phyloP scores from a whole-genome alignment of 2,888 invertebrate species.

The Lepidochrysops patricia region DNA sequence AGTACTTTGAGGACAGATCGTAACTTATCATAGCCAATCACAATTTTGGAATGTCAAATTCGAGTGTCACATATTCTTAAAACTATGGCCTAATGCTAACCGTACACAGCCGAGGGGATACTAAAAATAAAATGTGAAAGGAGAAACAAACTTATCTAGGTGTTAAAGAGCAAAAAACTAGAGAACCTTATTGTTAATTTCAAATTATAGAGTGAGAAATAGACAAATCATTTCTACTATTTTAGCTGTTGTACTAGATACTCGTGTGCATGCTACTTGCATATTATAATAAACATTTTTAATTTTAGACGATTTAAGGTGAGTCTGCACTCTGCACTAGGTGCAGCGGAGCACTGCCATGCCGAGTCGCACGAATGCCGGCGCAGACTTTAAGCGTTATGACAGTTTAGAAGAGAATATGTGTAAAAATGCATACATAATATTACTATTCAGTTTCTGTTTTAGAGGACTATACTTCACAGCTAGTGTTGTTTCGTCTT shows the following conservation, averaged over 20 bases:
- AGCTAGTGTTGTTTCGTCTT: neutral
- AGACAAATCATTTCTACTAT: neutral
- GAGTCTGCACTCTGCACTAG: too few relatives aligned
- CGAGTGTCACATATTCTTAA: neutral
- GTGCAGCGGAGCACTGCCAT: too few relatives aligned
- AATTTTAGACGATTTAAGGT: too few relatives aligned
- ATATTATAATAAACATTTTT: too few relatives aligned
- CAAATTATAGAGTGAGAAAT: neutral
- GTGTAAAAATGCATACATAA: too few relatives aligned
- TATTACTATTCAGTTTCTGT: neutral
- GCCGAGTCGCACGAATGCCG: too few relatives aligned
- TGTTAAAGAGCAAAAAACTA: neutral
- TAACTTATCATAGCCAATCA: neutral
- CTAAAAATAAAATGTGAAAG: neutral
- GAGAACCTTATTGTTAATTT: neutral
- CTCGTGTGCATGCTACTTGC: too few relatives aligned
- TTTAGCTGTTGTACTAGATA: too few relatives aligned
- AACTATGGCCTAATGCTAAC: neutral
- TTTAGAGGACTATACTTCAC: neutral
- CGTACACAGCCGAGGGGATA: neutral
- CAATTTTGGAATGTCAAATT: constrained; percentile 16
- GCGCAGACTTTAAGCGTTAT: neutral
- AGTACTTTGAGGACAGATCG: neutral
- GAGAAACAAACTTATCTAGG: neutral
- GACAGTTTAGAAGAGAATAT: too few relatives aligned